Evolutionary conservation across 2,888 invertebrate species (phyloP), one percentile per base, ranked within the genome.

Genomic region (Drosophila picticornis): DNA sequence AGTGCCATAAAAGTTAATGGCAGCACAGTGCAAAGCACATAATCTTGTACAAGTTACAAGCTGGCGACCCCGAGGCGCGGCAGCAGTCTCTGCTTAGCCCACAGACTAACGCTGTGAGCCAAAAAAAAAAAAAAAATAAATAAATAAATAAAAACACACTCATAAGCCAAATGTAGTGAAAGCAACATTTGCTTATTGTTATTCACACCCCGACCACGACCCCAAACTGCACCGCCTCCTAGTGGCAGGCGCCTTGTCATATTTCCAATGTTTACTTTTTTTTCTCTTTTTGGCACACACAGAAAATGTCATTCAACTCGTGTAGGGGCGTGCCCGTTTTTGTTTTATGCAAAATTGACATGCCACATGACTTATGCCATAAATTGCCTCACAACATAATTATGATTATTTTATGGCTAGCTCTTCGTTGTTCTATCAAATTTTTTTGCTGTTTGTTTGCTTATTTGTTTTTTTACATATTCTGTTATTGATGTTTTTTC

Each of bases 1-100:
- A 88, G 90, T 90, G 88, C 88, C 80, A 91, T 91, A 89, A 90
- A 90, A 90, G 77, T 90, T 85, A 91, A 90, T 90, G 83, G 88
- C 77, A 72, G 77, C 89, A 60, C 80, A 86, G 70, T 71, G 85
- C 82, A 85, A 86, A 85, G 84, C 88, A 90, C 81, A 86, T 90
- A 86, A 86, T 90, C 85, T 86, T 88, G 90, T 90, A 56, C 56
- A 29, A 27, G 56, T 27, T 56, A 88, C 90, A 75, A 77, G 84
- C 83, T 87, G 84, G 79, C 83, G 88, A 89, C 90, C 88, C 88
- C 77, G 52, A 82, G 90, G 83, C 72, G 73, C 60, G 34, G 72
- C 66, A 57, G 27, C 60, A 50, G 52, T 60, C 70, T 50, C 51
- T 38, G 68, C 51, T 51, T 27, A 10, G 32, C 55, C 40, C 72